Evolutionary conservation across 2,113 vertebrate genomes (phyloP).

Genomic region (Ahaetulla prasina): DNA sequence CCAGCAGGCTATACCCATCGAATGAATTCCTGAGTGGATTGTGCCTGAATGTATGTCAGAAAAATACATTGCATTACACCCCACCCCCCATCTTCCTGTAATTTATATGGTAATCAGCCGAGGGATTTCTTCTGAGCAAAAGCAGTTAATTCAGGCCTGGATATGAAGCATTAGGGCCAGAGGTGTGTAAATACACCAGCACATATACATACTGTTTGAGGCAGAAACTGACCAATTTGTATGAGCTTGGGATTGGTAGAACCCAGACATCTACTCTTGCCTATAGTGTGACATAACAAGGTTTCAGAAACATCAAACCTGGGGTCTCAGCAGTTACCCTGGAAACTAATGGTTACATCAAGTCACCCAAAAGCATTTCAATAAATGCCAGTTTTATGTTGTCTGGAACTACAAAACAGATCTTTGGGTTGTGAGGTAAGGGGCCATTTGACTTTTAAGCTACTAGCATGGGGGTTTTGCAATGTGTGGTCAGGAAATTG

Average conservation of each 20-base stretch:
- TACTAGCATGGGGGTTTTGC: not conserved
- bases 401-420: not conserved
- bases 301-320: not conserved
- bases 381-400: not conserved
- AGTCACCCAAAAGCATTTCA: not conserved
- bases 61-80: not conserved
- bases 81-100: not conserved
- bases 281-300: not conserved
- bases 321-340: not conserved
- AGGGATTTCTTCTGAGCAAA: not conserved
- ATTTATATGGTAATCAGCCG: not conserved
- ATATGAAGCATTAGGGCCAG: not conserved
- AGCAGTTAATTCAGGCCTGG: not conserved
- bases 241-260: not conserved
- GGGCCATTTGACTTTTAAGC: not conserved
- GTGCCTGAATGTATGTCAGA: not conserved
- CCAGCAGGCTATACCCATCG: not conserved
- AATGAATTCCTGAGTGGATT: not conserved
- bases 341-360: not conserved
- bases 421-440: not conserved
- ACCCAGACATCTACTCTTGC: not conserved
- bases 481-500: not conserved
- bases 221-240: not conserved
- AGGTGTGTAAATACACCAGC: not conserved
- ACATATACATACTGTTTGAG: fast-evolving